Evolutionary conservation across 2,113 vertebrate species (phyloP), one percentile per base, ranked within the genome.

Genomic region (Cisticola juncidis): DNA sequence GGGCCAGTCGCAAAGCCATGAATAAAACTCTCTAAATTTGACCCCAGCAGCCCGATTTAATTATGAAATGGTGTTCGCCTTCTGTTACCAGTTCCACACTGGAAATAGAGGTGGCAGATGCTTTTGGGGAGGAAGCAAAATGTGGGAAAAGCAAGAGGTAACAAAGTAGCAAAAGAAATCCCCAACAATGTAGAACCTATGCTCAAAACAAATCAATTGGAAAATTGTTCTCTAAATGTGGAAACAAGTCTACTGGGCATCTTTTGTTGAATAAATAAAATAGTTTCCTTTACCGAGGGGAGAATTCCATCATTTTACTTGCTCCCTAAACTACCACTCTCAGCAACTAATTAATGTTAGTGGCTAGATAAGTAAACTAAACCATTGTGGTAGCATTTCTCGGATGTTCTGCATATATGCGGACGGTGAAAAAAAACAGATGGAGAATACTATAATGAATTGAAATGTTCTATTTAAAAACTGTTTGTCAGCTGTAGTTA

Each of bases 391-490:
- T 62, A 86, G 94, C 95, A 97, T 98, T 98, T 97, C 96, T 98
- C 29, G 57, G 86, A 97, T 96, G 97, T 96, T 97, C 76, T 40
- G 76, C 94, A 83, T 95, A 88, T 88, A 92, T 90, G 93, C 84
- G 94, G 96, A 95, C 77, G 54, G 74, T 74, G 94, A 93, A 92
- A 88, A 92, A 94, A 92, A 94, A 6, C 97, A 98, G 97, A 98
- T 98, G 98, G 97, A 97, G 98, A 98, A 96, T 95, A 97, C 96
- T 97, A 95, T 97, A 97, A 98, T 97, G 98, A 97, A 98, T 81
- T 97, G 97, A 97, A 97, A 97, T 91, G 97, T 97, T 98, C 98
- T 98, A 98, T 98, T 98, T 98, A 97, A 98, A 98, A 98, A 95
- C 97, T 98, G 97, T 98, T 97, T 98, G 98, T 98, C 98, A 98